Percentiles rank a stretch among this genome's conserved stretches.
Evolutionary conservation across 30 jellyfish, hydroid and myxozoan genomes (phyloP).

Genomic region (Haliclystus octoradiatus): DNA sequence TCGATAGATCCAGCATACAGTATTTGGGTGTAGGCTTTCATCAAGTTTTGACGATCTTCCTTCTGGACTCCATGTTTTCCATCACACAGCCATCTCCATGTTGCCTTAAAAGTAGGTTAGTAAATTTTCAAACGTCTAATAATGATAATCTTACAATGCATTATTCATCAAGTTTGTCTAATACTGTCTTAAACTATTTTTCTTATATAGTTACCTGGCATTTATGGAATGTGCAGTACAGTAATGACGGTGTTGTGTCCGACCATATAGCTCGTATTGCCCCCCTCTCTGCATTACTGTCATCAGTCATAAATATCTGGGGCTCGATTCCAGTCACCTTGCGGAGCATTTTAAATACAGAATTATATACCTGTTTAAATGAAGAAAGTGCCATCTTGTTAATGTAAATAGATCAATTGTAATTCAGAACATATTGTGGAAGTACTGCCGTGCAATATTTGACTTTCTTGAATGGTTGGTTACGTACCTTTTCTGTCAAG

Average conservation of each 20-base stretch:
- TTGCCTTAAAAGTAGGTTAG: background rate
- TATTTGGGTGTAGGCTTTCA: background rate
- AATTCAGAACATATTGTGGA: too few relatives aligned
- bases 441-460: too few relatives aligned
- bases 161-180: background rate
- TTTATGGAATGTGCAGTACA: background rate
- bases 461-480: background rate
- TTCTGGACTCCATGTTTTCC: background rate
- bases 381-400: too few relatives aligned
- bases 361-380: background rate
- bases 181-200: background rate
- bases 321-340: background rate
- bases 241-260: background rate
- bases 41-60: background rate
- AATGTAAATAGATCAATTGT: too few relatives aligned
- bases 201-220: background rate
- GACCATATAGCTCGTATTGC: background rate
- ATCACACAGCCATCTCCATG: conserved; percentile 1
- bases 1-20: background rate
- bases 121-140: too few relatives aligned
- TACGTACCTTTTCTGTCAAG: background rate
- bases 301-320: background rate
- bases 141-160: too few relatives aligned
- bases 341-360: background rate
- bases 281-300: background rate